phyloP scores from a whole-genome alignment of 2,113 vertebrate genomes.

The Lichenostomus cassidix region DNA sequence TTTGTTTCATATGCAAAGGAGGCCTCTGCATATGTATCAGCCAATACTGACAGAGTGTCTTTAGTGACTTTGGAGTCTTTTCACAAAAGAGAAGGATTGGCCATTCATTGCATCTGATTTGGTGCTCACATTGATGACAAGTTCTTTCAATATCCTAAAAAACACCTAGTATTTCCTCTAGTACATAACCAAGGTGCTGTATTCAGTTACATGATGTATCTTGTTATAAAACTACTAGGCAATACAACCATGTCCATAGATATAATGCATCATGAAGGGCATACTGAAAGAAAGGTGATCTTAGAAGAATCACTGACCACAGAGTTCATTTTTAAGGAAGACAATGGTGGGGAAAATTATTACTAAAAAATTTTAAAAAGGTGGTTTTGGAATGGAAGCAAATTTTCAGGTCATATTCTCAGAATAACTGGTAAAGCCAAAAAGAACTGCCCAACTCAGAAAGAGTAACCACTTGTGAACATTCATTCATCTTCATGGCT shows the following conservation, averaged over 20 bases:
- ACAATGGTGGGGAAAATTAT: not conserved
- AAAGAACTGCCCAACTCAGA: not conserved
- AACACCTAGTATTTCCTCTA: not conserved
- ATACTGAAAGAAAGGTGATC: not conserved
- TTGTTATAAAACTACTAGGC: not conserved
- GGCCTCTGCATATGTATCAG: not conserved
- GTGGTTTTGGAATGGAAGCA: not conserved
- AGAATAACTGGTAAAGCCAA: not conserved
- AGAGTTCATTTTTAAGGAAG: not conserved
- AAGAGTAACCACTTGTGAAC: not conserved
- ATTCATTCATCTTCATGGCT: not conserved
- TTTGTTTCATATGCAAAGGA: not conserved
- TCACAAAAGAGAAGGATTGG: not conserved
- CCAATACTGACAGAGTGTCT: not conserved
- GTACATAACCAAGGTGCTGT: not conserved
- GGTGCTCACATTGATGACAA: not conserved
- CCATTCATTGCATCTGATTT: not conserved
- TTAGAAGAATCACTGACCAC: not conserved
- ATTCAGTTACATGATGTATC: not conserved
- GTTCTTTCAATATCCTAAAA: not conserved
- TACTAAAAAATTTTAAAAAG: not conserved
- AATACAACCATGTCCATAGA: not conserved
- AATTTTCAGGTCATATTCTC: not conserved
- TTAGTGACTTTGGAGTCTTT: not conserved
- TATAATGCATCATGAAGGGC: fast-evolving